Evolutionary conservation across 2,888 invertebrate species (phyloP).

Genomic region (Drosophila subsilvestris): DNA sequence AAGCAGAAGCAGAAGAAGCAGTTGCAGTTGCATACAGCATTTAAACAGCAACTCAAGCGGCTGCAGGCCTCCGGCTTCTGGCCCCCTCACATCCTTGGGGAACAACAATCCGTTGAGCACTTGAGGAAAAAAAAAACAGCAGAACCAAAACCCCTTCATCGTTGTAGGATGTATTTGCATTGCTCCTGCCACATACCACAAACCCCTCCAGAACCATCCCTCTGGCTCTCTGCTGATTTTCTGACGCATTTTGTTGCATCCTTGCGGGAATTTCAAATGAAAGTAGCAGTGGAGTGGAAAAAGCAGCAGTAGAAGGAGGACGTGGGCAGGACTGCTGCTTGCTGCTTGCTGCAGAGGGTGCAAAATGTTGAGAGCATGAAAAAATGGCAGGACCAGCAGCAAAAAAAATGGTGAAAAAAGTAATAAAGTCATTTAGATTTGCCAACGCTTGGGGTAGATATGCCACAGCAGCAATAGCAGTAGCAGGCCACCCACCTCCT

Average conservation of each 20-base stretch:
- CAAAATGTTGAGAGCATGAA: constrained; percentile 49
- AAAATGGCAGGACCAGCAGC: constrained; percentile 27
- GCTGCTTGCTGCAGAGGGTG: constrained; percentile 28
- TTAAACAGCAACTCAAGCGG: constrained; percentile 66
- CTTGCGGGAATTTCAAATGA: constrained; percentile 75
- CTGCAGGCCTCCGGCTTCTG: neutral
- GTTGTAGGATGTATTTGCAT: constrained; percentile 51
- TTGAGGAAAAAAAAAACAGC: constrained; percentile 47
- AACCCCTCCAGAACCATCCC: constrained; percentile 3
- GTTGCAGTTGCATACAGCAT: constrained; percentile 54
- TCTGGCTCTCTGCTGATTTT: constrained; percentile 58
- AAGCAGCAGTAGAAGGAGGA: constrained; percentile 22
- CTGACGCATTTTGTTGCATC: constrained; percentile 71
- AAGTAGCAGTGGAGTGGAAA: constrained; percentile 71
- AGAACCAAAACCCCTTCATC: constrained; percentile 42
- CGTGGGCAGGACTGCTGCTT: neutral
- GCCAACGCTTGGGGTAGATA: constrained; percentile 76
- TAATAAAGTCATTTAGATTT: constrained; percentile 81
- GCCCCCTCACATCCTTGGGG: constrained; percentile 8
- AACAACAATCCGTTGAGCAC: constrained; percentile 50
- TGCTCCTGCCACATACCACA: constrained; percentile 32
- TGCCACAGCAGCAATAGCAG: constrained; percentile 36
- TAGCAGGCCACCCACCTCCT: constrained; percentile 15
- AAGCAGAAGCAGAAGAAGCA: constrained; percentile 17
- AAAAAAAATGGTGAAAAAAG: constrained; percentile 56